Evolutionary conservation across 2,888 invertebrate genomes (phyloP).

Genomic region (Zelleria hepariella): DNA sequence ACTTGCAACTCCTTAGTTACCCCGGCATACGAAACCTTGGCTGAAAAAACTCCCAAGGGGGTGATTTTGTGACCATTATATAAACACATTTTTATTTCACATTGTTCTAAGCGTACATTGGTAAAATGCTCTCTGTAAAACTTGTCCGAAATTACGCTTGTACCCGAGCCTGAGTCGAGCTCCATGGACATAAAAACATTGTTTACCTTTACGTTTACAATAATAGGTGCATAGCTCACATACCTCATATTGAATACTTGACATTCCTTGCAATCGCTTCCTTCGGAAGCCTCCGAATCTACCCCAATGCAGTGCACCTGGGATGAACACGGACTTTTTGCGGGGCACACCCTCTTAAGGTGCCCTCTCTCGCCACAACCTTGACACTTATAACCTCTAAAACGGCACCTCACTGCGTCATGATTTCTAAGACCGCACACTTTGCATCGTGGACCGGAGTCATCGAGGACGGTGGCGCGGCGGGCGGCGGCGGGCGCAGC

Average conservation of each 20-base stretch:
- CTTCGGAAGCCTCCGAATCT: neutral
- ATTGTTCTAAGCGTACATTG: slow-evolving; percentile 2
- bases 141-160: neutral
- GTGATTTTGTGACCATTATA: slow-evolving; percentile 11
- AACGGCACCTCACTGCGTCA: slow-evolving; percentile 6
- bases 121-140: neutral
- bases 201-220: neutral
- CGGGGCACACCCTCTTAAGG: neutral
- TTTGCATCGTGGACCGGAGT: neutral
- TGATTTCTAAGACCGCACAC: slow-evolving; percentile 6
- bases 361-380: slow-evolving; percentile 8
- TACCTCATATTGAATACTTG: slow-evolving; percentile 9
- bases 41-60: slow-evolving; percentile 7
- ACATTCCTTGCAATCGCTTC: slow-evolving; percentile 7
- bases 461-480: neutral
- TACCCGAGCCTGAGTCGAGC: slow-evolving; percentile 8
- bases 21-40: neutral
- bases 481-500: neutral
- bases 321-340: neutral
- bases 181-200: slow-evolving; percentile 5
- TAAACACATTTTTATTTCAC: too few species aligned
- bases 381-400: slow-evolving; percentile 7
- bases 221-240: slow-evolving; percentile 5
- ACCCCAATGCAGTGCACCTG: neutral
- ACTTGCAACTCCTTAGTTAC: neutral